Percentiles rank a stretch among this genome's conserved stretches.
Conservation (phyloP, 2,888 invertebrate species). For the Myopa tessellatipennis region DNA sequence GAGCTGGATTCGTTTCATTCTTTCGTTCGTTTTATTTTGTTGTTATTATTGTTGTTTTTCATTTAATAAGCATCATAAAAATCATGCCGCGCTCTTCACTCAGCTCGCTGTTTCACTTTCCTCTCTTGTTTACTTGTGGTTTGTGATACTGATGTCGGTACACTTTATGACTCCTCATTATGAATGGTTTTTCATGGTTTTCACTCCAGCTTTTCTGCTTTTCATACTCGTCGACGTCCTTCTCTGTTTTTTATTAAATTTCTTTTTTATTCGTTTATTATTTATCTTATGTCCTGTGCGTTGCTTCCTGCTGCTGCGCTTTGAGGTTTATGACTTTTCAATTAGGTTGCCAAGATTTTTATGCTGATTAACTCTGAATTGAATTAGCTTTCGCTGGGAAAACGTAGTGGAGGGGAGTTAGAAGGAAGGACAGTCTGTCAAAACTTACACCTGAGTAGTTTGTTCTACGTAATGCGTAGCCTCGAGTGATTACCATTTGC, state of each 20-base stretch:
- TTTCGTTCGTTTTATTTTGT: not conserved
- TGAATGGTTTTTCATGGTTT: too few species aligned
- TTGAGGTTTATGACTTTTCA: conserved; percentile 31
- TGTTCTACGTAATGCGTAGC: not conserved
- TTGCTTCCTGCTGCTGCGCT: conserved; percentile 2
- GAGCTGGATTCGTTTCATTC: not conserved
- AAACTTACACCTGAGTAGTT: not conserved
- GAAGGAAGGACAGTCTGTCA: conserved; percentile 5
- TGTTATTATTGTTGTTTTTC: conserved; percentile 2
- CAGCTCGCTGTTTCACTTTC: not conserved
- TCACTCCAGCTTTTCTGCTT: not conserved
- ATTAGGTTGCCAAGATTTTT: conserved; percentile 27
- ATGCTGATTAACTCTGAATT: conserved; percentile 33
- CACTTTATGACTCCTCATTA: too few species aligned
- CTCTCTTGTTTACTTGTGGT: not conserved
- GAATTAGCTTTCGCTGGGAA: not conserved
- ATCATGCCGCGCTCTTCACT: not conserved
- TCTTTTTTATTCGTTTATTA: too few species aligned
- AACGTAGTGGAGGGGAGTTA: not conserved
- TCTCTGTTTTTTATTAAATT: not conserved
- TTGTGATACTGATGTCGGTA: not conserved
- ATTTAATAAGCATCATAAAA: conserved; percentile 29
- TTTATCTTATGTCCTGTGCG: not conserved
- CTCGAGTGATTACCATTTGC: not conserved
- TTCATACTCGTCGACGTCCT: not conserved